These are phyloP conservation scores for Eledona agricola DNA, from an alignment of 2,888 invertebrate species.

Conservation along the genomic window DNA sequence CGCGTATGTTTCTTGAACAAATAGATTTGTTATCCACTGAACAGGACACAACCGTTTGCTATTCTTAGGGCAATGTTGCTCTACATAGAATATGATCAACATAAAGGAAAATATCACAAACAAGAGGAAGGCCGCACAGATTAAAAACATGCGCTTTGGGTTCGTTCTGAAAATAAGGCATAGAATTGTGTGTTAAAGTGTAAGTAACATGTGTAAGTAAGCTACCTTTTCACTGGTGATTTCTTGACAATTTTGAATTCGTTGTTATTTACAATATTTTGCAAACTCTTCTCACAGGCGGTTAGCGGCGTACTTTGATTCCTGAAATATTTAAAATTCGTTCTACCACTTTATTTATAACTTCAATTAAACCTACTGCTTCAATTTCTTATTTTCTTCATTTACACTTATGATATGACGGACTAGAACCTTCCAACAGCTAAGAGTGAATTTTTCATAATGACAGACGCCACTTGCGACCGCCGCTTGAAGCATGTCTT, in stretches of 20 bases:
- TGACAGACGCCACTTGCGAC: conserved; percentile 43
- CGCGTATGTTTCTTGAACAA: conserved; percentile 10
- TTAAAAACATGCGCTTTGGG: conserved; percentile 4
- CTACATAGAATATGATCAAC: conserved; percentile 5
- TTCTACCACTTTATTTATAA: not conserved
- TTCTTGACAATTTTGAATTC: too few species aligned
- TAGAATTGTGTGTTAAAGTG: too few species aligned
- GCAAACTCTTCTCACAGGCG: too few species aligned
- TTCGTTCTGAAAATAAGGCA: not conserved
- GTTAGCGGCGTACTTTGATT: too few species aligned
- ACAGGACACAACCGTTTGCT: conserved; percentile 10
- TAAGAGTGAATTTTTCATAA: conserved; percentile 45
- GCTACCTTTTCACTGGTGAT: too few species aligned
- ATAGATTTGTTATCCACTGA: conserved; percentile 7
- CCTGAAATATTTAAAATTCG: too few species aligned
- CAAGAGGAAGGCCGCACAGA: conserved; percentile 9
- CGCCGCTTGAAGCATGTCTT: conserved; percentile 27
- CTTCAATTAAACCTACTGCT: conserved; percentile 15
- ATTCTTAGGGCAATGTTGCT: conserved; percentile 4
- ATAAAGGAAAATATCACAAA: conserved; percentile 7
- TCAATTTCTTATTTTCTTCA: conserved; percentile 28
- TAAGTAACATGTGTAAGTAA: too few species aligned
- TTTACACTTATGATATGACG: conserved; percentile 45
- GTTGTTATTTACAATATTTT: too few species aligned
- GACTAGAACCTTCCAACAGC: conserved; percentile 47